Evolutionary conservation across 2,113 vertebrate genomes (phyloP), one percentile per base, ranked within the genome.

Genomic region (Nematolebias whitei): DNA sequence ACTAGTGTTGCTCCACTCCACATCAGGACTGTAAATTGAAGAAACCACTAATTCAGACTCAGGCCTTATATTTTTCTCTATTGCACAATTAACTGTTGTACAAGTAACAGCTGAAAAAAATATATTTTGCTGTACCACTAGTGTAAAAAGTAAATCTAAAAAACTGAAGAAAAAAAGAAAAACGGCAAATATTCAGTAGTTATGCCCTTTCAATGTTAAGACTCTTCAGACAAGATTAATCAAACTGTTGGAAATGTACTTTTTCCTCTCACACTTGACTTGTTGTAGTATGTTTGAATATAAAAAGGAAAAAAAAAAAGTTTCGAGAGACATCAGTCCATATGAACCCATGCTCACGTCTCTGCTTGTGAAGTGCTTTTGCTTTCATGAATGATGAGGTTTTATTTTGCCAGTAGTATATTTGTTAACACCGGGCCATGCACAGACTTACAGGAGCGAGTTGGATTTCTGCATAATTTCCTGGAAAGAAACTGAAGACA

Each of bases 121-220:
- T 99, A 93, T 99, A 99, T 99, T 99, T 99, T 99, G 96, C 96
- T 98, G 95, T 97, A 98, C 96, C 95, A 95, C 95, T 96, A 95
- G 95, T 96, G 94, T 97, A 93, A 95, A 95, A 94, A 92, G 93
- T 68, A 23, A 70, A 56, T 41, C 39, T 49, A 75, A 49, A 40
- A 69, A 63, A 59, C 67, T 65, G 62, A 67, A 79, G 66, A 65
- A 76, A 55, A 70, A 51, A 68, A 76, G 78, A 87, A 91, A 94
- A 93, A 94, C 83, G 93, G 93, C 93, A 95, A 90, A 93, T 89
- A 88, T 93, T 95, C 93, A 92, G 93, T 95, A 93, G 77, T 84
- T 93, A 91, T 90, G 89, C 91, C 94, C 92, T 96, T 95, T 95
- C 93, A 94, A 93, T 92, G 91, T 95, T 92, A 93, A 92, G 91